Base-by-base conservation (phyloP, 2,113 vertebrate species). In the Cercocebus atys region DNA sequence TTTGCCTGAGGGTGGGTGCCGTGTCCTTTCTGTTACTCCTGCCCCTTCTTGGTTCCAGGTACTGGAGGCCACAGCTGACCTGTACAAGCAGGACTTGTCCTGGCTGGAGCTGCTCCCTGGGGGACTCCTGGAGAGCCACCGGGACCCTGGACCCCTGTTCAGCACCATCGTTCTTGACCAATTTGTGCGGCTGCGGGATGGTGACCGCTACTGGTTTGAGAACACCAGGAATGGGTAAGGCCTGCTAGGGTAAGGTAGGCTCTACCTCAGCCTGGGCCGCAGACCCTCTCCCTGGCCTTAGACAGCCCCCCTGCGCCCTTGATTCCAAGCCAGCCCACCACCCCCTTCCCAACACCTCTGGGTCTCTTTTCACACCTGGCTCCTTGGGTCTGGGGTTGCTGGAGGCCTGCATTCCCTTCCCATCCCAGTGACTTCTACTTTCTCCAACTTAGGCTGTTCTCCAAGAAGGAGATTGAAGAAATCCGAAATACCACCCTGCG, bases 151-250 rank as follows among this genome's bases (percentile, higher is more conserved):
- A 14, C 98, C 98, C 45, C 99, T 99, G 94, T 99, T 99, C 89
- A 98, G 99, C 0, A 50, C 99, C 86, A 99, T 99, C 5, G 98
- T 99, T 75, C 93, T 99, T 16, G 99, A 99, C 80, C 99, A 99
- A 97, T 99, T 99, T 96, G 98, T 99, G 85, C 98, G 99, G 13
- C 98, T 99, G 43, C 97, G 99, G 75, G 99, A 99, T 55, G 99
- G 99, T 22, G 99, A 99, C 86, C 99, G 99, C 55, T 99, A 99
- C 97, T 99, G 99, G 99, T 99, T 99, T 96, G 99, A 99, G 98
- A 99, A 99, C 79, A 98, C 95, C 85, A 98, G 98, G 94, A 99
- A 99, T 87, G 99, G 99, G 99, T 99, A 97, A 96, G 90, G 66
- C 59, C 55, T 68, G 20, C 40, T 30, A 50, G 47, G 47, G 47